These are phyloP conservation scores for Eumaeus atala DNA, from an alignment of 1,140 invertebrate species.

Conservation along the genomic window DNA sequence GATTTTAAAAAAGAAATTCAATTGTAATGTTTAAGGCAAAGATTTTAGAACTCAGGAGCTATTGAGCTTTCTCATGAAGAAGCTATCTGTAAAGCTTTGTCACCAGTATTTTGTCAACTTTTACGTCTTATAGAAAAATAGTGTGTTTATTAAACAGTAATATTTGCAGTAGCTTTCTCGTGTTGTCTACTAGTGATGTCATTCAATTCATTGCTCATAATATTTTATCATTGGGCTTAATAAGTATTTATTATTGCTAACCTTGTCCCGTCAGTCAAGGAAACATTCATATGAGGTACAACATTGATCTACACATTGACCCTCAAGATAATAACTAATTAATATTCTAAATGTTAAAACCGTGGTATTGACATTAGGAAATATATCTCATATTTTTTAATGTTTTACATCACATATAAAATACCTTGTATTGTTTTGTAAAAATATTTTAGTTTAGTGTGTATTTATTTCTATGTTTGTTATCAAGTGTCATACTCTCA, in stretches of 20 bases:
- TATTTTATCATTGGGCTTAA: slow-evolving; percentile 12
- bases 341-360: background rate
- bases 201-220: slow-evolving; percentile 6
- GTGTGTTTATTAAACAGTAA: background rate
- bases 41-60: no score
- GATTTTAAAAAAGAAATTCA: no score
- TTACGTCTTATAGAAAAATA: no score
- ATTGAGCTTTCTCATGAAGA: no score
- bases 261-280: slow-evolving; percentile 32
- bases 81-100: no score
- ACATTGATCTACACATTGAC: slow-evolving; percentile 33
- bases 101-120: no score
- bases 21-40: no score
- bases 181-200: slow-evolving; percentile 3
- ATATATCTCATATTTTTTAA: background rate
- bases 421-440: background rate
- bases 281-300: slow-evolving; percentile 25
- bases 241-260: slow-evolving; percentile 21
- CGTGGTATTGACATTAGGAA: background rate
- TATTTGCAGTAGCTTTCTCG: slow-evolving; percentile 6
- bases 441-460: slow-evolving; percentile 9
- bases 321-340: slow-evolving; percentile 21
- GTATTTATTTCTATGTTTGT: slow-evolving; percentile 2
- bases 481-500: background rate
- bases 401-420: background rate